These are phyloP conservation scores for Melinaea marsaeus DNA, from an alignment of 2,888 invertebrate genomes.

Conservation along the genomic window DNA sequence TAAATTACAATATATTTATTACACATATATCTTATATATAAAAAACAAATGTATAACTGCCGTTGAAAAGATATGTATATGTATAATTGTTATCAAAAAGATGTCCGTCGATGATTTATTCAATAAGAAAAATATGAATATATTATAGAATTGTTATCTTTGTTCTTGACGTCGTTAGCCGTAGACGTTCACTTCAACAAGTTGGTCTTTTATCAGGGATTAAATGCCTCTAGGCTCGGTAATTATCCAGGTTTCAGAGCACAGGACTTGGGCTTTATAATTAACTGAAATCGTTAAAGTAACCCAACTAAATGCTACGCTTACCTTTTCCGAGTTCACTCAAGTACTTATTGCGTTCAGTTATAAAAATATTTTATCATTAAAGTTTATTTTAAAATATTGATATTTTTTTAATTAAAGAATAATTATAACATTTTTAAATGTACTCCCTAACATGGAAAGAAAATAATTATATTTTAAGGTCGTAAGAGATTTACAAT, in stretches of 20 bases:
- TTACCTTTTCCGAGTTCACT: conserved; percentile 12
- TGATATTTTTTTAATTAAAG: no score
- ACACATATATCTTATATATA: no score
- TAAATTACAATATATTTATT: no score
- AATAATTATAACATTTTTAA: conserved; percentile 1
- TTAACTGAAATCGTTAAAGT: conserved; percentile 58
- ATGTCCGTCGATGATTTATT: no score
- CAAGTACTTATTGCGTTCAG: no score
- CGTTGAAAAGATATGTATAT: no score
- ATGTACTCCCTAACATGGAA: background rate
- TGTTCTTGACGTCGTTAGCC: background rate
- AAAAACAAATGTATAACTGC: no score
- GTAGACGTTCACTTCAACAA: conserved; percentile 23
- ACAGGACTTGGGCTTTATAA: conserved; percentile 49
- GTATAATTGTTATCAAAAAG: no score
- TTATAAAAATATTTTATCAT: no score
- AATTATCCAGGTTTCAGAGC: conserved; percentile 48
- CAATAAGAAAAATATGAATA: background rate
- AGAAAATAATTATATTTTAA: conserved; percentile 3
- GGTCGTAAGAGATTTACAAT: conserved; percentile 21
- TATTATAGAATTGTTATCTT: background rate
- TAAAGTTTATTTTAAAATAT: no score
- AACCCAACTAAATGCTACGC: conserved; percentile 44
- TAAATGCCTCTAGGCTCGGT: conserved; percentile 41
- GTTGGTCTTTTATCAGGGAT: conserved; percentile 32